These are phyloP conservation scores for Tragelaphus oryx DNA, from an alignment of 2,797 vertebrate species.

Conservation along the genomic window DNA sequence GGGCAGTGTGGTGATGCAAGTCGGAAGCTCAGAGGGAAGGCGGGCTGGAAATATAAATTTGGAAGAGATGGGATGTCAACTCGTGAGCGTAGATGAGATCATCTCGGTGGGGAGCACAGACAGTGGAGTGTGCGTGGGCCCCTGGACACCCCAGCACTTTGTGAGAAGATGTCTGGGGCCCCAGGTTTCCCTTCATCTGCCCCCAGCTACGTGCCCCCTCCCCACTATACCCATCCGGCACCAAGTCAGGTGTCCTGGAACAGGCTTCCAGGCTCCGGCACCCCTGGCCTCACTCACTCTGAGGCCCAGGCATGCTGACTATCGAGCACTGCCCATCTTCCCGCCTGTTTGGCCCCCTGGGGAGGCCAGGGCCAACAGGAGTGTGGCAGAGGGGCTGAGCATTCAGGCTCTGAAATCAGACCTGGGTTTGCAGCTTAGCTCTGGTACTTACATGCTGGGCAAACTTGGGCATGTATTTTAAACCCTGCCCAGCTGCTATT, in stretches of 20 bases:
- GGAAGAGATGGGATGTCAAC: conserved; percentile 7
- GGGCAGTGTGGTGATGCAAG: not conserved
- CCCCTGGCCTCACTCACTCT: not conserved
- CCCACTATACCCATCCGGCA: not conserved
- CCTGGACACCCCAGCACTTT: not conserved
- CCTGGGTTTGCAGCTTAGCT: not conserved
- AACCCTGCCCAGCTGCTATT: not conserved
- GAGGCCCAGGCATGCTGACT: not conserved
- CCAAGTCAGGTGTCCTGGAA: not conserved
- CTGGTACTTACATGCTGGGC: not conserved
- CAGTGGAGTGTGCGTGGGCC: not conserved
- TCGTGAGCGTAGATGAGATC: conserved; percentile 5
- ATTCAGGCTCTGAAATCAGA: not conserved
- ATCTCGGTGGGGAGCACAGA: not conserved
- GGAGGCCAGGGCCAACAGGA: not conserved
- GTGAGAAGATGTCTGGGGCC: not conserved
- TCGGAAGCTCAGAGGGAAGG: not conserved
- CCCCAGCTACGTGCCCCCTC: not conserved
- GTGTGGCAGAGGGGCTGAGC: rapidly evolving
- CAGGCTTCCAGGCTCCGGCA: not conserved
- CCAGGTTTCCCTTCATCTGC: not conserved
- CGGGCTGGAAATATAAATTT: not conserved
- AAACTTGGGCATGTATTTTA: not conserved
- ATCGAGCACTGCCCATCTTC: not conserved
- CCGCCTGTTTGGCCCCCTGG: not conserved